These are phyloP conservation scores for Halyomorpha halys DNA, from an alignment of 1,140 invertebrate species.

Conservation along the genomic window DNA sequence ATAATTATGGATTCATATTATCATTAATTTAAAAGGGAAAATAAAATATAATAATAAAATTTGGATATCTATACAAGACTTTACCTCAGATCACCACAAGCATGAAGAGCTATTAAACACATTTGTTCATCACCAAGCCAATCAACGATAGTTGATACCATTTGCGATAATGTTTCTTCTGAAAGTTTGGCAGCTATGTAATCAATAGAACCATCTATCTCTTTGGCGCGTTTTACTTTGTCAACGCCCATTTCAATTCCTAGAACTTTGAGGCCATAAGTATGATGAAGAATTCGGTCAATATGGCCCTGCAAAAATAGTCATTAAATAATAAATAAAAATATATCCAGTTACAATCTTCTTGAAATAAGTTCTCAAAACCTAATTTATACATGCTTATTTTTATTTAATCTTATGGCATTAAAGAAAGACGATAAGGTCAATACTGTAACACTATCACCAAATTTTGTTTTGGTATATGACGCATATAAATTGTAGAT, in stretches of 20 bases:
- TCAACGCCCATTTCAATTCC: not conserved
- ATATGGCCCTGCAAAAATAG: not conserved
- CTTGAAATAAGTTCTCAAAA: too few relatives aligned
- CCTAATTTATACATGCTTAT: too few relatives aligned
- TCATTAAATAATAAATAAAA: not conserved
- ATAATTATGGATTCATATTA: too few relatives aligned
- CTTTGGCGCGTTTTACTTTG: not conserved
- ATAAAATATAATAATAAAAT: too few relatives aligned
- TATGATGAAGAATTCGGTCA: not conserved
- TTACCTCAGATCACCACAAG: constrained; percentile 8
- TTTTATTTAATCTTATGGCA: too few relatives aligned
- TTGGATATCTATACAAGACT: not conserved
- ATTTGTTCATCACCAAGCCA: not conserved
- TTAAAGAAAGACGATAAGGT: too few relatives aligned
- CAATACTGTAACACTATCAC: too few relatives aligned
- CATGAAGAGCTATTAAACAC: constrained; percentile 9
- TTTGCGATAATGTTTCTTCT: not conserved
- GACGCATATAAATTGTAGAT: too few relatives aligned
- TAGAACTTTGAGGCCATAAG: not conserved
- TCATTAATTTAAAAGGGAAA: too few relatives aligned
- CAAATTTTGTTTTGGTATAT: too few relatives aligned
- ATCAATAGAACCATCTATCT: not conserved
- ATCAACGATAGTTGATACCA: not conserved
- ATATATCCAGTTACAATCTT: too few relatives aligned
- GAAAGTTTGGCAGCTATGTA: not conserved